Evolutionary conservation across 2,888 invertebrate genomes (phyloP).

Genomic region (Colletes collaris): DNA sequence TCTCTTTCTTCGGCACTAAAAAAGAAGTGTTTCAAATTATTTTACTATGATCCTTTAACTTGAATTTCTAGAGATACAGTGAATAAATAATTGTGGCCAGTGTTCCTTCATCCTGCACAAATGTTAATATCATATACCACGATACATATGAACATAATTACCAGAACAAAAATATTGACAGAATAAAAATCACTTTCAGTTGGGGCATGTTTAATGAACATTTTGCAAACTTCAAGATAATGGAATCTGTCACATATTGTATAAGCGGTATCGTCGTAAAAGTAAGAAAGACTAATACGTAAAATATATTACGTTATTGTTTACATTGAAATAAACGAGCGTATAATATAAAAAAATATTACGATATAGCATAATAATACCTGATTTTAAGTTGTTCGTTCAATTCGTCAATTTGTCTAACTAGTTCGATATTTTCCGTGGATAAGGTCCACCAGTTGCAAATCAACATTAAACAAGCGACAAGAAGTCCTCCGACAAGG

Average conservation of each 20-base stretch:
- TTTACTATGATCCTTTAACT: no score
- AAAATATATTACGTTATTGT: not conserved
- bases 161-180: not conserved
- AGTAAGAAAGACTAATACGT: not conserved
- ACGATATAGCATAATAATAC: conserved; percentile 46
- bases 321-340: not conserved
- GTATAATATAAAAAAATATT: not conserved
- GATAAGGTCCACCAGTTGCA: conserved; percentile 82
- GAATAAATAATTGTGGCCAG: no score
- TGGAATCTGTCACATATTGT: not conserved
- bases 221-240: conserved; percentile 13
- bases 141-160: not conserved
- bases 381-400: conserved; percentile 80
- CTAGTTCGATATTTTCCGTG: conserved; percentile 79
- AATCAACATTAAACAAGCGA: conserved; percentile 78
- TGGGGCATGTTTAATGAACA: not conserved
- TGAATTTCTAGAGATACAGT: no score
- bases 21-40: conserved; percentile 7
- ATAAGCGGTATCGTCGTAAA: not conserved
- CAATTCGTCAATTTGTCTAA: conserved; percentile 80
- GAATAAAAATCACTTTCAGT: not conserved
- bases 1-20: conserved; percentile 80
- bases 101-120: not conserved
- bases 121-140: conserved; percentile 7
- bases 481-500: conserved; percentile 78